phyloP scores from a whole-genome alignment of 2,113 vertebrate species.

The Brachionichthys hirsutus region DNA sequence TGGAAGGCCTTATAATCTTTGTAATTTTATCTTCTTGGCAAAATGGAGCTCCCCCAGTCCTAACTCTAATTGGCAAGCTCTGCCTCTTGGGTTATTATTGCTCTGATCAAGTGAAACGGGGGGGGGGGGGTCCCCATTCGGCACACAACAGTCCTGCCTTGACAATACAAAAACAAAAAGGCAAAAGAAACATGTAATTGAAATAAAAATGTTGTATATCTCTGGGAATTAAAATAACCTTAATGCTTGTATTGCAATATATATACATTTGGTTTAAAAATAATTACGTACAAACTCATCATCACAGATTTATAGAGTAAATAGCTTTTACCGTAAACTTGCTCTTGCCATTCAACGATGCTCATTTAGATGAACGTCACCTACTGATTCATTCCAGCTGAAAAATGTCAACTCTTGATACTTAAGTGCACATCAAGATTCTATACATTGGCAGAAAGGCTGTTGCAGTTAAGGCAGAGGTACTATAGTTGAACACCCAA shows the following conservation, averaged over 20 bases:
- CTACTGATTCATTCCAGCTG: slow-evolving; percentile 45
- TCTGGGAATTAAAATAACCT: too few relatives aligned
- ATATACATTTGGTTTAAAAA: not conserved
- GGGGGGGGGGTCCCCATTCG: too few relatives aligned
- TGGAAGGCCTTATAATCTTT: slow-evolving; percentile 18
- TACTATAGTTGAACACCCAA: slow-evolving; percentile 19
- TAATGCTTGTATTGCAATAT: too few relatives aligned
- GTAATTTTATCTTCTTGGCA: slow-evolving; percentile 22
- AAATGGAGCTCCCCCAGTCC: slow-evolving; percentile 26
- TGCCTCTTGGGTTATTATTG: slow-evolving; percentile 44
- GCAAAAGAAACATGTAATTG: not conserved
- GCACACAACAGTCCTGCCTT: slow-evolving; percentile 12
- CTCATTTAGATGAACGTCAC: slow-evolving; percentile 40
- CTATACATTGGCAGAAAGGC: slow-evolving; percentile 26
- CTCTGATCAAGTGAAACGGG: slow-evolving; percentile 47
- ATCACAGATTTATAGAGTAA: not conserved
- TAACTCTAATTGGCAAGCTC: slow-evolving; percentile 36
- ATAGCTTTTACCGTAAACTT: not conserved
- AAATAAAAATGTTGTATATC: too few relatives aligned
- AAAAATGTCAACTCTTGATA: slow-evolving; percentile 59
- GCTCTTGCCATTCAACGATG: slow-evolving; percentile 28
- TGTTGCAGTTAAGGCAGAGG: slow-evolving; percentile 29
- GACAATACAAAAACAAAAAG: slow-evolving; percentile 2
- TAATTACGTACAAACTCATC: not conserved
- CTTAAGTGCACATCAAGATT: slow-evolving; percentile 52